Evolutionary conservation across 2,888 invertebrate genomes (phyloP).

Genomic region (Nemotelus pantherinus): DNA sequence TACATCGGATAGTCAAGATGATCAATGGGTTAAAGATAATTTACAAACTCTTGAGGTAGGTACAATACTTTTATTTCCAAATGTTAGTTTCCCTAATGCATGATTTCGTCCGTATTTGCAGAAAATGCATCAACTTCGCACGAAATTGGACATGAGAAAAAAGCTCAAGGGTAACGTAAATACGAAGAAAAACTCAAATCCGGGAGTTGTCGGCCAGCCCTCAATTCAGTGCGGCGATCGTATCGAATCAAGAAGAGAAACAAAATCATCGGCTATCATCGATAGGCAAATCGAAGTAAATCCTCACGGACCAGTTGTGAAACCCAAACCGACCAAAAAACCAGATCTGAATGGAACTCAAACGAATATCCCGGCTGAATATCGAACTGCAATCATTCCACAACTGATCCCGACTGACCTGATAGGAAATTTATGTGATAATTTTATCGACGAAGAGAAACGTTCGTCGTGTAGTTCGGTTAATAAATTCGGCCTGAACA

Average conservation of each 20-base stretch:
- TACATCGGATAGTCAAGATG: conserved; percentile 48
- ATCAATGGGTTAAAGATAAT: conserved; percentile 53
- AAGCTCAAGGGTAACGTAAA: conserved; percentile 46
- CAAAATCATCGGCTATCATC: conserved; percentile 10
- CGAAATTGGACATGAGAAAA: conserved; percentile 51
- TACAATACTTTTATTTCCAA: neutral
- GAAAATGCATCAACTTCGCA: conserved; percentile 53
- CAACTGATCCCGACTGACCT: conserved; percentile 43
- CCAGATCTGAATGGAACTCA: neutral
- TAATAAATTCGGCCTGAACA: conserved; percentile 50
- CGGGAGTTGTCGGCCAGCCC: neutral
- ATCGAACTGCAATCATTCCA: conserved; percentile 38
- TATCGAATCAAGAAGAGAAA: conserved; percentile 11
- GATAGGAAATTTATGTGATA: conserved; percentile 31
- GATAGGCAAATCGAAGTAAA: conserved; percentile 26
- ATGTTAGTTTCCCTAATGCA: neutral
- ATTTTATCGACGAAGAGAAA: conserved; percentile 35
- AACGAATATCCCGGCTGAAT: conserved; percentile 19
- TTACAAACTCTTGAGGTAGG: conserved; percentile 52
- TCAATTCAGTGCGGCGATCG: neutral
- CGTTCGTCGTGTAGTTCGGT: conserved; percentile 43
- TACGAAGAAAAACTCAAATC: conserved; percentile 33
- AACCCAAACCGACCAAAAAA: conserved; percentile 26
- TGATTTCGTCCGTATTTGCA: conserved; percentile 36
- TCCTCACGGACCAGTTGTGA: conserved; percentile 33